Conservation (phyloP, 1,140 invertebrate species). For the Camponotus floridanus region DNA sequence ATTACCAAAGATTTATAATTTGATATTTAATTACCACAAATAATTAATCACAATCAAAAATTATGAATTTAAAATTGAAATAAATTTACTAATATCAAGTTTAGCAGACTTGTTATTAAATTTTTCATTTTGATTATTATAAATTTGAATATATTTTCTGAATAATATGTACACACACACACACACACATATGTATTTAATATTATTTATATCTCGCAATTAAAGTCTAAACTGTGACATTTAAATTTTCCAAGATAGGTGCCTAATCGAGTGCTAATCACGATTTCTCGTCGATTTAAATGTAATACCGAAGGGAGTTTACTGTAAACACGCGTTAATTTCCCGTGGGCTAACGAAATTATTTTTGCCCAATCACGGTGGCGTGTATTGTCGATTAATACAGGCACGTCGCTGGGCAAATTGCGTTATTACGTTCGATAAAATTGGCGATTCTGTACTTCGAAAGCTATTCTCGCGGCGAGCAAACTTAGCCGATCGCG, state of each 20-base stretch:
- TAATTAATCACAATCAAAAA: neutral
- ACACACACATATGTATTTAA: neutral
- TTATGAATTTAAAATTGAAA: neutral
- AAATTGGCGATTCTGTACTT: neutral
- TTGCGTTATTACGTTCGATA: constrained; percentile 19
- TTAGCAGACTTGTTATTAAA: constrained; percentile 1
- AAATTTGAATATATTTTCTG: too few relatives aligned
- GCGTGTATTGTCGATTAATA: constrained; percentile 11
- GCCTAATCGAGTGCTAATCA: neutral
- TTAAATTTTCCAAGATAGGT: neutral
- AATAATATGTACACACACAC: too few relatives aligned
- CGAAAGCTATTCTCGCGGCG: neutral
- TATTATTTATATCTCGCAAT: neutral
- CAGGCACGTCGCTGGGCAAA: neutral
- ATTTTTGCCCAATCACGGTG: neutral
- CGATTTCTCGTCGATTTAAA: neutral
- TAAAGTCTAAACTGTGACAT: neutral
- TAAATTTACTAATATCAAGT: neutral
- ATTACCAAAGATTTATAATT: neutral
- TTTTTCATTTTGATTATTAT: neutral
- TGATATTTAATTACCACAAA: neutral
- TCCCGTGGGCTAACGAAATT: neutral
- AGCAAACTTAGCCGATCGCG: neutral
- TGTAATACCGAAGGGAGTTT: neutral
- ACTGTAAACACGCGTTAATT: neutral